Evolutionary conservation across 2,113 vertebrate species (phyloP).

Genomic region (Lanius collurio): DNA sequence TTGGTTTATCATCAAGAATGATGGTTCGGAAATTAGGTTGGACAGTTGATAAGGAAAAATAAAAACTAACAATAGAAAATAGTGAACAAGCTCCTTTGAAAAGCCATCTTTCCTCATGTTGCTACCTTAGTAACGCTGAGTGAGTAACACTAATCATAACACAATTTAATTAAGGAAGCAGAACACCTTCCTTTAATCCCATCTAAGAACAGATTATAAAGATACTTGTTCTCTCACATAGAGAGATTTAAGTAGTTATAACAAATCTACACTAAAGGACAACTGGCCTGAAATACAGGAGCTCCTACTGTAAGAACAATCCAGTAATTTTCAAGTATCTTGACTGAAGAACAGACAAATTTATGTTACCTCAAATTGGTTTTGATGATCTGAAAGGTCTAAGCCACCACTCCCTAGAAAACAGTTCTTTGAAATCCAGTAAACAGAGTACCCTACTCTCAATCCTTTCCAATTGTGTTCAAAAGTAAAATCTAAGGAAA

Average conservation of each 20-base stretch:
- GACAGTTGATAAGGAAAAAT: not conserved
- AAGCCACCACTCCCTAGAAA: not conserved
- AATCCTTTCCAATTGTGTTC: not conserved
- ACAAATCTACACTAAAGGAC: not conserved
- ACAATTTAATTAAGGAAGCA: constrained; percentile 10
- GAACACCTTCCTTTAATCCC: constrained; percentile 32
- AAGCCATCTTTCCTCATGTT: not conserved
- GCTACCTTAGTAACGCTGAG: not conserved
- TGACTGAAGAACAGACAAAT: not conserved
- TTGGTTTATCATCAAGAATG: not conserved
- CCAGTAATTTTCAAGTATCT: not conserved
- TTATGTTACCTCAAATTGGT: not conserved
- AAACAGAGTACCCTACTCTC: not conserved
- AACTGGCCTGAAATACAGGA: not conserved
- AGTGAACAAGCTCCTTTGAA: not conserved
- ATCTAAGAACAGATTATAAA: constrained; percentile 23
- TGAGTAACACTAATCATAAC: not conserved
- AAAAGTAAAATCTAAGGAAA: not conserved
- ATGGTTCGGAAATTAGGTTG: not conserved
- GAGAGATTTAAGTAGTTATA: not conserved
- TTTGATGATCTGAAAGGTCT: not conserved
- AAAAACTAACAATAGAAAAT: not conserved
- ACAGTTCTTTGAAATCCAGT: not conserved
- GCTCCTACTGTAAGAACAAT: not conserved
- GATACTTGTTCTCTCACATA: not conserved